Percentiles rank a stretch among this genome's conserved stretches.
Evolutionary conservation across 1,140 invertebrate genomes (phyloP).

Genomic region (Homalodisca vitripennis): DNA sequence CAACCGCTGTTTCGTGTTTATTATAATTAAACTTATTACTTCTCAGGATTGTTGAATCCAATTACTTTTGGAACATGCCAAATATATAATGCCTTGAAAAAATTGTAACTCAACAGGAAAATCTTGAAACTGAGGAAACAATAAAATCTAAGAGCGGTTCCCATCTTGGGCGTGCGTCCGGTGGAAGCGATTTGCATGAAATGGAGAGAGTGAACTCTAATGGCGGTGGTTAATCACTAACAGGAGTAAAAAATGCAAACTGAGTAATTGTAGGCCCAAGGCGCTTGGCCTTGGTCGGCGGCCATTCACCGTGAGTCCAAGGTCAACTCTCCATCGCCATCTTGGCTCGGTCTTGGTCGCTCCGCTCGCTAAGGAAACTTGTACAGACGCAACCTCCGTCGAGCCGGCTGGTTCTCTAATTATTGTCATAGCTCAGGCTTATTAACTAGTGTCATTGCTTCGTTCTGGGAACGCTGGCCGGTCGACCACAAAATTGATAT

Average conservation of each 20-base stretch:
- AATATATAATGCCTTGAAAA: no score
- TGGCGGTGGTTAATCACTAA: conserved; percentile 22
- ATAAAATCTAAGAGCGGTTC: conserved; percentile 11
- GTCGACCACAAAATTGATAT: no score
- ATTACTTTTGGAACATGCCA: no score
- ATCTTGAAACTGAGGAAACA: background rate
- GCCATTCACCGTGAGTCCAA: conserved; percentile 7
- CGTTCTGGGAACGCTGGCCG: conserved; percentile 7
- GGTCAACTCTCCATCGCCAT: no score
- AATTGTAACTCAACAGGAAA: no score
- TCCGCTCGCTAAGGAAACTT: background rate
- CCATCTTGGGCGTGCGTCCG: background rate
- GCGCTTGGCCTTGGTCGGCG: conserved; percentile 16
- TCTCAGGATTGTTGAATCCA: no score
- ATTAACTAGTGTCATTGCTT: conserved; percentile 6
- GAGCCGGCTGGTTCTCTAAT: background rate
- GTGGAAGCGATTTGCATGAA: conserved; percentile 24
- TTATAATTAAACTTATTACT: no score
- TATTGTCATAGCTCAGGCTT: conserved; percentile 5
- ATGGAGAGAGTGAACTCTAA: conserved; percentile 21
- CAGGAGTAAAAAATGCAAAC: conserved; percentile 27
- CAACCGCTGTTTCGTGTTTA: no score
- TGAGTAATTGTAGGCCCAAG: conserved; percentile 12
- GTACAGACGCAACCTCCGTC: background rate
- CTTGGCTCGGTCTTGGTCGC: no score